These are phyloP conservation scores for Acronicta alni DNA, from an alignment of 2,888 invertebrate genomes.

Conservation along the genomic window DNA sequence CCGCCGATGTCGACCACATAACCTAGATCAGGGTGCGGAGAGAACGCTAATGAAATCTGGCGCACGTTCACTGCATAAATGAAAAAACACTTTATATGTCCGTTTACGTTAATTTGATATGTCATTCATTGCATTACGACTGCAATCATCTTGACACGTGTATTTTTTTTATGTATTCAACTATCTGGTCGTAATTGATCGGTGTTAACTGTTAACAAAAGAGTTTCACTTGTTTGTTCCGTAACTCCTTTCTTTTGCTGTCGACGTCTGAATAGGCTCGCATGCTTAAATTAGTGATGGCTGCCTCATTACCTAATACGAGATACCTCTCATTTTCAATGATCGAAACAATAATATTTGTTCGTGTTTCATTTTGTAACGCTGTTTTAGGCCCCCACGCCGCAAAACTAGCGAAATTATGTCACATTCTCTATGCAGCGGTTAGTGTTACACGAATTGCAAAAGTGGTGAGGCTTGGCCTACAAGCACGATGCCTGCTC, in stretches of 20 bases:
- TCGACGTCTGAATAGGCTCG: background rate
- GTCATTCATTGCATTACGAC: constrained; percentile 45
- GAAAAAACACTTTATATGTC: constrained; percentile 78
- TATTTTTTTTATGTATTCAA: constrained; percentile 19
- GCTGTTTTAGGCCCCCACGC: constrained; percentile 64
- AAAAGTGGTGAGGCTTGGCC: constrained; percentile 68
- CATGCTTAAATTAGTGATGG: background rate
- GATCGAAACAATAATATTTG: constrained; percentile 10
- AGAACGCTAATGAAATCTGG: constrained; percentile 89
- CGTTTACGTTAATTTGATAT: constrained; percentile 69
- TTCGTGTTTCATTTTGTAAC: constrained; percentile 32
- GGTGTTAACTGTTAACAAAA: constrained; percentile 27
- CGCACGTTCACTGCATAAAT: constrained; percentile 84
- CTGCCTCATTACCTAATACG: background rate
- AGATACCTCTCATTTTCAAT: constrained; percentile 8
- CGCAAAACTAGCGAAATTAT: constrained; percentile 71
- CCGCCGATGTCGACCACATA: constrained; percentile 87
- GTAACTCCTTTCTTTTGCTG: constrained; percentile 2
- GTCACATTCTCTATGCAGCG: constrained; percentile 74
- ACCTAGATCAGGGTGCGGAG: constrained; percentile 89
- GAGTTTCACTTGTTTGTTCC: constrained; percentile 6
- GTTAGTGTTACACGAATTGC: constrained; percentile 75
- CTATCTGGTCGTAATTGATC: constrained; percentile 12
- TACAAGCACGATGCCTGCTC: constrained; percentile 52
- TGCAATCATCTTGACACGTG: constrained; percentile 25